A percentile compares a stretch with the other conserved stretches of the same genome.
Evolutionary conservation across 1,140 invertebrate species (phyloP).

Genomic region (Micrasema minimum): DNA sequence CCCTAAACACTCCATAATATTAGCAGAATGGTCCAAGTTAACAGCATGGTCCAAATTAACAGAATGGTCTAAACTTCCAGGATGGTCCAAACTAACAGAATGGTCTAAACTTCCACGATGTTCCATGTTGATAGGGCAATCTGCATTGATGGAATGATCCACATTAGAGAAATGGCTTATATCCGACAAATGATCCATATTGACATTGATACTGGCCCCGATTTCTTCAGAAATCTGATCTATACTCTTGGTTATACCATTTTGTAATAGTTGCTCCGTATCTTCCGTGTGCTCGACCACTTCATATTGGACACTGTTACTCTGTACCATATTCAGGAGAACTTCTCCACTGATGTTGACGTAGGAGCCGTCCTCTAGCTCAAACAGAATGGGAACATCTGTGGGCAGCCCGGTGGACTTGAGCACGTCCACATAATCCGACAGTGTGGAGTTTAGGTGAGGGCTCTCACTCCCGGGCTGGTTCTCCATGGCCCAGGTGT

Average conservation of each 20-base stretch:
- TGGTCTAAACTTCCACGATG: background rate
- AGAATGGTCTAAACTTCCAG: background rate
- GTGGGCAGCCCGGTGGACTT: conserved; percentile 68
- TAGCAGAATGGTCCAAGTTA: background rate
- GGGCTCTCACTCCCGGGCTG: background rate
- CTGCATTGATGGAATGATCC: too few relatives aligned
- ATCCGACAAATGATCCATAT: background rate
- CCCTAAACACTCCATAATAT: conserved; percentile 13
- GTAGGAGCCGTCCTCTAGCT: conserved; percentile 68
- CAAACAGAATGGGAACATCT: conserved; percentile 67
- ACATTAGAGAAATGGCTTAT: background rate
- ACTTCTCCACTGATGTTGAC: conserved; percentile 69
- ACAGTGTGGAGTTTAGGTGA: conserved; percentile 59
- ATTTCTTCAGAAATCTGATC: conserved; percentile 61
- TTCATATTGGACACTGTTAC: conserved; percentile 67
- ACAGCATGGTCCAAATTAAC: background rate
- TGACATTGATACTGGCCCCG: background rate
- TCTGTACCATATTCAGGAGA: conserved; percentile 67
- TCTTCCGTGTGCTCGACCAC: conserved; percentile 66
- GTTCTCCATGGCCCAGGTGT: conserved; percentile 18
- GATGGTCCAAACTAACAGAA: background rate
- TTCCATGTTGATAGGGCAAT: too few relatives aligned
- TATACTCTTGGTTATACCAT: conserved; percentile 64
- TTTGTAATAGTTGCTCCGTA: conserved; percentile 55
- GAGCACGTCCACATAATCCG: conserved; percentile 66